Conservation (phyloP, 2,888 invertebrate species). For the Limnephilus rhombicus region DNA sequence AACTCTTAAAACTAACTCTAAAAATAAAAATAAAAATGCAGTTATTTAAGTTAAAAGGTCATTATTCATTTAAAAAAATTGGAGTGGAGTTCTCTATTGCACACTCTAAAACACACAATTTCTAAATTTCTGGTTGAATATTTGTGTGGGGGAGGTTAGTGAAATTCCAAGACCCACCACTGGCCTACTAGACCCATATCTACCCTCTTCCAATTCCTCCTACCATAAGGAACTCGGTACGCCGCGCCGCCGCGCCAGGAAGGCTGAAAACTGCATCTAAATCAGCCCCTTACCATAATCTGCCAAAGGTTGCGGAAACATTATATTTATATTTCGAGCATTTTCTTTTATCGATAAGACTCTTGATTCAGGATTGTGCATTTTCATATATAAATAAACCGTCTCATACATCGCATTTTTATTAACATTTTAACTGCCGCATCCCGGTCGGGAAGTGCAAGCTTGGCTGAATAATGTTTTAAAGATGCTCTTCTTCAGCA, state of each 20-base stretch:
- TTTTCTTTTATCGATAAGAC: background rate
- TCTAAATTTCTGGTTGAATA: background rate
- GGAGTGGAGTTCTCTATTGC: no score
- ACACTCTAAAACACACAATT: no score
- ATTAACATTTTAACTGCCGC: background rate
- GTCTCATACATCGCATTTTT: background rate
- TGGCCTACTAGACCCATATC: background rate
- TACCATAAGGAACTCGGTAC: background rate
- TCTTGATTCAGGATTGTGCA: background rate
- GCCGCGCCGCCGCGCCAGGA: background rate
- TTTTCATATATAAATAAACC: background rate
- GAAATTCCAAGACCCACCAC: background rate
- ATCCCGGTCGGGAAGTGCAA: background rate
- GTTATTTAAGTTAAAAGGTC: no score
- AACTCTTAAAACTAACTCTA: no score
- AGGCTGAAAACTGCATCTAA: constrained; percentile 15
- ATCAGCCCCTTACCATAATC: constrained; percentile 29
- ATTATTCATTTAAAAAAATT: no score
- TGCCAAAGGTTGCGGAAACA: constrained; percentile 17
- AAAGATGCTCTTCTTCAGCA: background rate
- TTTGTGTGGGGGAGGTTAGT: background rate
- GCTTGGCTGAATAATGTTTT: background rate
- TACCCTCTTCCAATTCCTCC: background rate
- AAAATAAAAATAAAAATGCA: no score
- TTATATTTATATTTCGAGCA: background rate